Evolutionary conservation across 2,113 vertebrate species (phyloP), one percentile per base, ranked within the genome.

Genomic region (Callopanchax toddi): DNA sequence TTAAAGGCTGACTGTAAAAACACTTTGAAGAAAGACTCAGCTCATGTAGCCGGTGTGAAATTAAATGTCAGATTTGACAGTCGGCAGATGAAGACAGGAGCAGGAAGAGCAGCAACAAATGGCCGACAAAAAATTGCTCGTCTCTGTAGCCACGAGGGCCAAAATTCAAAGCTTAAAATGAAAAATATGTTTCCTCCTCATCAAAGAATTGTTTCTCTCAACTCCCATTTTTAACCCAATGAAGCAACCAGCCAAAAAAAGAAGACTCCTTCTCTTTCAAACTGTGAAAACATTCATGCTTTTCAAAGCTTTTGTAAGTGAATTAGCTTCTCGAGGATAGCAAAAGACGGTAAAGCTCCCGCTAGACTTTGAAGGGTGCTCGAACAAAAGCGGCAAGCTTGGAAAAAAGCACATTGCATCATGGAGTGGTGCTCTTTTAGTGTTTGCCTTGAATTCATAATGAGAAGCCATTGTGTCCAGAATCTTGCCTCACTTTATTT

Each of bases 361-460:
- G 37, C 74, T 79, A 46, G 39, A 54, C 46, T 63, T 21, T 79
- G 57, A 64, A 86, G 71, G 36, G 81, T 73, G 25, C 76, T 78
- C 45, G 25, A 66, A 71, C 32, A 37, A 71, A 79, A 78, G 49
- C 7, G 4, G 72, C 76, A 74, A 56, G 45, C 65, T 60, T 43
- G 12, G 22, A 62, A 80, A 60, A 49, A 69, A 75, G 16, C 49
- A 57, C 65, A 74, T 52, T 64, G 52, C 61, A 63, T 78, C 58
- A 62, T 42, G 54, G 60, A 55, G 62, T 53, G 40, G 11, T 65
- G 11, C 0, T 44, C 40, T 51, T 66, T 60, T 26, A 58, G 51
- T 49, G 55, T 0, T 18, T 34, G 44, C 9, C 5, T 45, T 12
- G 44, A 63, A 67, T 79, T 55, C 53, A 22, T 46, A 56, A 81